Evolutionary conservation across 2,888 invertebrate species (phyloP), one percentile per base, ranked within the genome.

Genomic region (Anaspis maculata): DNA sequence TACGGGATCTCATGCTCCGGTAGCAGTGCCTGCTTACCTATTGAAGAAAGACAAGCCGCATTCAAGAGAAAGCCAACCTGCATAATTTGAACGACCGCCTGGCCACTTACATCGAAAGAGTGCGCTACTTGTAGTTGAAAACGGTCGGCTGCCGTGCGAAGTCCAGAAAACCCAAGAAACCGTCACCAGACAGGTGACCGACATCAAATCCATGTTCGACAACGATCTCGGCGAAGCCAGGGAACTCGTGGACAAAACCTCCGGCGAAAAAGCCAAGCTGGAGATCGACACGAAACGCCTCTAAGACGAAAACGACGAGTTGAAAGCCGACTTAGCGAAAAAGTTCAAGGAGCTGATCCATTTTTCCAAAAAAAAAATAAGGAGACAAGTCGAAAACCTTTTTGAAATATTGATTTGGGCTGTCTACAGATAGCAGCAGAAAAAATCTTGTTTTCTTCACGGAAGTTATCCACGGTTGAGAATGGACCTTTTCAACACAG

Each of bases 141-240:
- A 19, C 19, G 9, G 6, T 9, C 5, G 19, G 9, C 9, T 19
- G 9, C 5, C 9, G 6, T 9, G 9, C 5, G 19, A 19, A 9
- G 19, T 19, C 9, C 6, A 19, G 9, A 9, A 5, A 9, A 19
- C 19, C 9, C 19, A 9, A 6, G 19, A 19, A 19, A 19, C 19
- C 19, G 19, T 19, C 19, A 19, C 6, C 19, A 19, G 6, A 19
- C 5, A 19, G 19, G 83, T 90, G 21, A 80, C 86, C 27, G 88
- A 81, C 56, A 84, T 95, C 50, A 92, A 91, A 66, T 77, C 80
- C 32, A 82, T 92, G 73, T 97, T 92, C 58, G 95, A 96, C 62
- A 79, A 81, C 62, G 96, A 97, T 66, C 69, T 97, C 39, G 76
- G 81, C 27, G 94, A 95, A 58, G 89, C 95, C 11, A 75, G 96